Evolutionary conservation across 2,113 vertebrate genomes (phyloP), one percentile per base, ranked within the genome.

Genomic region (Eptesicus fuscus): DNA sequence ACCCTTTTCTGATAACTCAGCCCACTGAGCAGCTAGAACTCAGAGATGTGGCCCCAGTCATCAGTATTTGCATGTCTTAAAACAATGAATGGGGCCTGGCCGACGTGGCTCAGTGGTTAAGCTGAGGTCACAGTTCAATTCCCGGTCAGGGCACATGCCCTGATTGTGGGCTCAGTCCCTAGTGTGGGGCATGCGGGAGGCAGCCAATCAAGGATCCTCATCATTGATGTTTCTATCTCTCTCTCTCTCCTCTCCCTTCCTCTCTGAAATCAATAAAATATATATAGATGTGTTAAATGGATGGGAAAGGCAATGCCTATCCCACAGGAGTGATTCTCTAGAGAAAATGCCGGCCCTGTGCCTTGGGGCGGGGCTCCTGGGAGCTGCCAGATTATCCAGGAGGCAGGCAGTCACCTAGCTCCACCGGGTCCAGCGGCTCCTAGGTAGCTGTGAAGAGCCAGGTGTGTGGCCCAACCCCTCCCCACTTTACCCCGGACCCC

Each of bases 401-500:
- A 69, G 40, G 5, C 18, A 28, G 30, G 40, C 13, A n/a, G 49
- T n/a, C 49, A 8, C 44, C 51, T n/a, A 1, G 1, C 18, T 28
- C 76, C 9, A 12, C 56, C 32, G 0, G 23, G 14, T 11, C 44
- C 17, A 40, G 37, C 44, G 47, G 40, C 56, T 44, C 37, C 4
- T 12, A 73, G 88, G 73, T 30, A 44, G 17, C 85, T 32, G 23
- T 69, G 23, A 73, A 83, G 18, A 22, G 4, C 40, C 8, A 7
- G n/a, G 17, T 0, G 12, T 40, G 28, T 8, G 11, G 59, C 3
- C 23, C 53, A 56, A 20, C 20, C 30, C 28, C 40, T 42, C 3
- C 0, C 0, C 23, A n/a, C 10, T 13, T 10, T 2, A 5, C 18
- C 51, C 69, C 70, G n/a, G 0, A 0, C 2, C 8, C 6, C 9